These are phyloP conservation scores for Drosophila gunungcola DNA, from an alignment of 1,140 invertebrate species.

Conservation along the genomic window DNA sequence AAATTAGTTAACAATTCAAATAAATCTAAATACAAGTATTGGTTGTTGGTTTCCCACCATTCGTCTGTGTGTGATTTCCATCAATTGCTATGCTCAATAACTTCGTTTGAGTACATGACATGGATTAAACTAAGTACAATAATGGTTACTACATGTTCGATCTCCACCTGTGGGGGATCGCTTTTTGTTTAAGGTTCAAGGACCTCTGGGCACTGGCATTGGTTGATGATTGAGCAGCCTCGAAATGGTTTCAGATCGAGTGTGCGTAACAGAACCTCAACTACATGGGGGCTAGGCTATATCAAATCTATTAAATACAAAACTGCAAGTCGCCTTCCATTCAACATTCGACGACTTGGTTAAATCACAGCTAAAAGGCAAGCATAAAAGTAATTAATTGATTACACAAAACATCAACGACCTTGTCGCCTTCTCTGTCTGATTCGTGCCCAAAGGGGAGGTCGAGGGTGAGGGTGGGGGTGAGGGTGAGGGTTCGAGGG, in stretches of 20 bases:
- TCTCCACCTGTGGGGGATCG: background rate
- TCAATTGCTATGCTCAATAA: background rate
- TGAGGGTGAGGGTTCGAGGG: background rate
- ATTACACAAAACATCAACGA: slow-evolving; percentile 47
- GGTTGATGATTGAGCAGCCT: slow-evolving; percentile 11
- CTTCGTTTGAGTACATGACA: background rate
- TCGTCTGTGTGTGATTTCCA: slow-evolving; percentile 2
- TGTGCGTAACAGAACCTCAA: slow-evolving; percentile 18
- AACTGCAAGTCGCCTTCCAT: slow-evolving; percentile 27
- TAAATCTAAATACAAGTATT: slow-evolving; percentile 26
- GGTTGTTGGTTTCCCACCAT: slow-evolving; percentile 5
- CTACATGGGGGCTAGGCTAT: slow-evolving; percentile 11
- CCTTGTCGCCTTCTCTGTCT: slow-evolving; percentile 37
- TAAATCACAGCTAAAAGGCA: slow-evolving; percentile 82
- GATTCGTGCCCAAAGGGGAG: slow-evolving; percentile 35
- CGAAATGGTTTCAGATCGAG: slow-evolving; percentile 5
- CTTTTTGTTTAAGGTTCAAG: background rate
- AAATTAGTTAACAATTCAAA: slow-evolving; percentile 66
- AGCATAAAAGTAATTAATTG: slow-evolving; percentile 68
- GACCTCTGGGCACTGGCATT: slow-evolving; percentile 35
- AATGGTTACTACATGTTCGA: background rate
- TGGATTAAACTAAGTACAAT: slow-evolving; percentile 24
- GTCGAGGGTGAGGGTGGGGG: background rate
- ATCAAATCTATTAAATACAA: slow-evolving; percentile 38
- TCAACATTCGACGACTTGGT: slow-evolving; percentile 17